A percentile compares a stretch with the other conserved stretches of the same genome.
Conservation (phyloP, 1,140 invertebrate genomes). For the Portunus trituberculatus region DNA sequence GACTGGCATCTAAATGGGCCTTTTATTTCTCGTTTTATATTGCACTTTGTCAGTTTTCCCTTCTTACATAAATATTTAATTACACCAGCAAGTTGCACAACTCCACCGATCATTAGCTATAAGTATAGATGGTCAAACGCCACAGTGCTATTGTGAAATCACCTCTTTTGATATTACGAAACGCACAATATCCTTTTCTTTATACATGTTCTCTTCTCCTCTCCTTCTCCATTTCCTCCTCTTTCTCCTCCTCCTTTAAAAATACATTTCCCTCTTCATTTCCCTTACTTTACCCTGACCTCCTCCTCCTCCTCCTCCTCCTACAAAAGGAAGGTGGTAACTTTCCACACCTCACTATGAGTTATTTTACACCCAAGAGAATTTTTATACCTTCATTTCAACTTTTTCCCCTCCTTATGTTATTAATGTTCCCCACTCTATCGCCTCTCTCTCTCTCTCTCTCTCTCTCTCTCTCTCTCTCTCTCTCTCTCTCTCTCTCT, state of each 20-base stretch:
- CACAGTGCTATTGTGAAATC: no score
- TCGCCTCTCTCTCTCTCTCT: not conserved
- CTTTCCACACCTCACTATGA: not conserved
- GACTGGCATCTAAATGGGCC: no score
- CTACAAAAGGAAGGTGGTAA: not conserved
- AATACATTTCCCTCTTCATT: no score
- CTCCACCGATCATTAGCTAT: no score
- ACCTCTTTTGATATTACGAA: no score
- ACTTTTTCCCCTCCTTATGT: not conserved
- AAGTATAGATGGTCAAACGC: no score
- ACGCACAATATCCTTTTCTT: not conserved
- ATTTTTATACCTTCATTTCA: not conserved
- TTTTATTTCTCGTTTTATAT: no score
- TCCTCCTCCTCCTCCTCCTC: not conserved
- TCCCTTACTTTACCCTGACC: no score
- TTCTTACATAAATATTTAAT: no score
- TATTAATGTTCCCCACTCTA: not conserved
- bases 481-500: not conserved
- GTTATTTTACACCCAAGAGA: not conserved
- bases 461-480: conserved; percentile 1
- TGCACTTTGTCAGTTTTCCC: no score
- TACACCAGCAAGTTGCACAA: no score
- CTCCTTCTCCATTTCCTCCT: not conserved
- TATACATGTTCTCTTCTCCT: not conserved
- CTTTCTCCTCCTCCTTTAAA: not conserved